Evolutionary conservation across 2,888 invertebrate genomes (phyloP).

Genomic region (Zaprionus bogoriensis): DNA sequence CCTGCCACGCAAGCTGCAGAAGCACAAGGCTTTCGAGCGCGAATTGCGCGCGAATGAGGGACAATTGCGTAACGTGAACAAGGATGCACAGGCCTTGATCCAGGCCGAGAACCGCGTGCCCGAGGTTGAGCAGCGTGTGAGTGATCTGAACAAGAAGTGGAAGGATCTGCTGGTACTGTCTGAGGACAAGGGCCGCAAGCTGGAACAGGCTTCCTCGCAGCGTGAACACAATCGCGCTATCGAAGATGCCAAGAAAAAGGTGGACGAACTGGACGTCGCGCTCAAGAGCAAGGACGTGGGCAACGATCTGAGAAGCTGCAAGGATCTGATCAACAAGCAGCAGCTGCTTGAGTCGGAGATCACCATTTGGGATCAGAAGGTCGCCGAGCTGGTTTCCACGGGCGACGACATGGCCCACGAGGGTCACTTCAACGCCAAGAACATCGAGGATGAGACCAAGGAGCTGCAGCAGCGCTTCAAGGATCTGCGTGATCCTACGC

Average conservation of each 20-base stretch:
- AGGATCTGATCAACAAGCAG: slow-evolving; percentile 94
- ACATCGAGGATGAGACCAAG: slow-evolving; percentile 91
- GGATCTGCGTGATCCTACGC: slow-evolving; percentile 89
- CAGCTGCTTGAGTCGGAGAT: slow-evolving; percentile 94
- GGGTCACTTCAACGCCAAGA: slow-evolving; percentile 96
- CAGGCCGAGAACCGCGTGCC: slow-evolving; percentile 88
- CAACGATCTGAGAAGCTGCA: slow-evolving; percentile 94
- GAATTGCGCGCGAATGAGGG: slow-evolving; percentile 97
- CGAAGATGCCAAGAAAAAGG: slow-evolving; percentile 93
- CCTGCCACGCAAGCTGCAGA: slow-evolving; percentile 94
- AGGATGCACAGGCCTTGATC: slow-evolving; percentile 89
- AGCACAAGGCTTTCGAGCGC: slow-evolving; percentile 98
- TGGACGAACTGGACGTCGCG: slow-evolving; percentile 92
- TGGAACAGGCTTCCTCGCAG: slow-evolving; percentile 95
- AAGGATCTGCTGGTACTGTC: slow-evolving; percentile 88
- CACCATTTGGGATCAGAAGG: slow-evolving; percentile 90
- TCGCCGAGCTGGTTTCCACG: slow-evolving; percentile 89
- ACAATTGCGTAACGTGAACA: slow-evolving; percentile 92
- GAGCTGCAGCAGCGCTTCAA: slow-evolving; percentile 88
- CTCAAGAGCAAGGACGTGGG: slow-evolving; percentile 93
- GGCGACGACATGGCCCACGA: slow-evolving; percentile 96
- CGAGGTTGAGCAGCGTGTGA: slow-evolving; percentile 87
- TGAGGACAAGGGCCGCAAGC: slow-evolving; percentile 86
- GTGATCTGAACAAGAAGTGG: slow-evolving; percentile 91
- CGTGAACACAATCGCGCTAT: slow-evolving; percentile 90